Evolutionary conservation across 2,888 invertebrate genomes (phyloP).

Genomic region (Hydrotaea diabolus): DNA sequence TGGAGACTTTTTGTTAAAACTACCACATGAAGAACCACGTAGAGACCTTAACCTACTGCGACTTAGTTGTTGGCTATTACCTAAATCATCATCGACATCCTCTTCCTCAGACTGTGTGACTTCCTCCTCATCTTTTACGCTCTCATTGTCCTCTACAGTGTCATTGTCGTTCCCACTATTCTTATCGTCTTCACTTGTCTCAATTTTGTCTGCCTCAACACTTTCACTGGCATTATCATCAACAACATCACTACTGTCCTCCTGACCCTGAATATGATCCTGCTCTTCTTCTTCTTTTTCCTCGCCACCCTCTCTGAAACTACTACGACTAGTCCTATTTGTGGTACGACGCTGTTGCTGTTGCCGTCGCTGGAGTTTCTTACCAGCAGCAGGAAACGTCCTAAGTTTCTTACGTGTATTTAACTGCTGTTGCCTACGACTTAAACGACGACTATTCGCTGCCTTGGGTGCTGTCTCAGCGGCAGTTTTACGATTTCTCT

Average conservation of each 20-base stretch:
- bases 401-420: constrained; percentile 17
- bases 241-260: constrained; percentile 63
- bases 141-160: neutral
- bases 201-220: neutral
- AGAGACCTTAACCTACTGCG: constrained; percentile 50
- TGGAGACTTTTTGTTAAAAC: constrained; percentile 55
- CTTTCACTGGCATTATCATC: constrained; percentile 43
- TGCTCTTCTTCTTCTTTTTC: constrained; percentile 40
- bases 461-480: neutral
- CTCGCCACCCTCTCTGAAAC: constrained; percentile 30
- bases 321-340: constrained; percentile 49
- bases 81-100: constrained; percentile 22
- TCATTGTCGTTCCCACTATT: constrained; percentile 19
- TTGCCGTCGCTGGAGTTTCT: neutral
- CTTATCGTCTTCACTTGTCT: constrained; percentile 52
- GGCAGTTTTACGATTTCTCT: constrained; percentile 44
- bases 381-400: neutral
- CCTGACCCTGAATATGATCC: neutral
- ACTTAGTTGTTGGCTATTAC: neutral
- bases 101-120: constrained; percentile 29
- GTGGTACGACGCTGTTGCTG: constrained; percentile 32
- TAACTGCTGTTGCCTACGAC: constrained; percentile 41
- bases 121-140: constrained; percentile 10
- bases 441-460: constrained; percentile 33
- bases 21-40: constrained; percentile 45